Conservation (phyloP, 2,888 invertebrate species). For the Dyspetes luteomarginatus region DNA sequence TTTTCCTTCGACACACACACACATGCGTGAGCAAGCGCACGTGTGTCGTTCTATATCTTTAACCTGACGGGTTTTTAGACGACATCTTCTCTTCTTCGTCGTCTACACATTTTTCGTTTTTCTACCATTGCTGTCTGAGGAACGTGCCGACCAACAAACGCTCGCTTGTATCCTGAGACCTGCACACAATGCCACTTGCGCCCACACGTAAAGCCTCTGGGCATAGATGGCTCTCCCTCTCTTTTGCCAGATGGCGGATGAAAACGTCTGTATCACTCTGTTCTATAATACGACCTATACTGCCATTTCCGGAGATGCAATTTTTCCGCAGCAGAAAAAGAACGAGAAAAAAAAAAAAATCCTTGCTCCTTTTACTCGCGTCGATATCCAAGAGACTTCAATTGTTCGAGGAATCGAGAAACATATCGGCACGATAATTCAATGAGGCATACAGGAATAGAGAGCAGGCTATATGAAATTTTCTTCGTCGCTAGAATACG, state of each 20-base stretch:
- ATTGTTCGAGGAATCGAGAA: background rate
- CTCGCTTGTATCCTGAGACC: background rate
- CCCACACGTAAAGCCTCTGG: background rate
- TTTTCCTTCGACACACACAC: constrained; percentile 72
- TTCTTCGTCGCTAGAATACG: constrained; percentile 10
- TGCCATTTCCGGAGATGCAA: constrained; percentile 33
- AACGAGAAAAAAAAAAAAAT: background rate
- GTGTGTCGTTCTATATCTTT: constrained; percentile 61
- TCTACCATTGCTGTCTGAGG: constrained; percentile 49
- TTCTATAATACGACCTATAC: constrained; percentile 6
- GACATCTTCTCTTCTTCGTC: constrained; percentile 35
- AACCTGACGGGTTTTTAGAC: constrained; percentile 3
- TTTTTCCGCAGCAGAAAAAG: constrained; percentile 17
- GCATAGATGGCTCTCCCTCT: constrained; percentile 9
- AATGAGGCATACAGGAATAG: constrained; percentile 26
- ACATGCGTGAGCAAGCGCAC: constrained; percentile 35
- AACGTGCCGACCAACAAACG: constrained; percentile 34
- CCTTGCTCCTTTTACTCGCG: too few relatives aligned
- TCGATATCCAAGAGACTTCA: too few relatives aligned
- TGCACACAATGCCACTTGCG: constrained; percentile 11
- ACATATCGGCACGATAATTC: constrained; percentile 4
- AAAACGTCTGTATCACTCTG: constrained; percentile 30
- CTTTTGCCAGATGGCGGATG: constrained; percentile 38
- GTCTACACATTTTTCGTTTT: constrained; percentile 46
- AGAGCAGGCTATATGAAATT: constrained; percentile 2